Evolutionary conservation across 2,888 invertebrate species (phyloP), one percentile per base, ranked within the genome.

Genomic region (Sarcophaga variegata): DNA sequence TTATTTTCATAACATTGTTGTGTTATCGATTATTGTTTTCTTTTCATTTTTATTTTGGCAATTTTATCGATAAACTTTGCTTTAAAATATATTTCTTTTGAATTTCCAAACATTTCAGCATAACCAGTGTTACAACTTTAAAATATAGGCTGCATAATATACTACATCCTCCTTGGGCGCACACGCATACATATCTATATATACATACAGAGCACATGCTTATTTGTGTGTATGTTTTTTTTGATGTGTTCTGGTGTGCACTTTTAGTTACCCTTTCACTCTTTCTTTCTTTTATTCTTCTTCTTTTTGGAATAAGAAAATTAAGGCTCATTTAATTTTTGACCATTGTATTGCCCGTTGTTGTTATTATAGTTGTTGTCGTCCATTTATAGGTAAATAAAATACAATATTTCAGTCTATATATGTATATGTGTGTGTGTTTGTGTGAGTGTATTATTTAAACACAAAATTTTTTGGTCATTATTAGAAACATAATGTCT

Each of bases 311-410:
- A 37, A 37, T 25, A 69, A 75, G 63, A 25, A 79, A 84, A 84
- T 84, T 80, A 80, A 70, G 59, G 75, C 70, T 80, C 83, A 75
- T 84, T 80, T 77, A 47, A 64, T 5, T 59, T 67, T 47, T 37
- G 37, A 10, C 10, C 37, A 37, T 37, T 37, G 37, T 8, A 37
- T 8, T 10, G 10, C 10, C 8, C 10, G 2, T 10, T 37, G 37
- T 37, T 8, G 3, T 64, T 74, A 64, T 83, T 67, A 25, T 75
- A 74, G 17, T 27, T 74, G n/a, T 62, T 76, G 69, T 49, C 3
- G 10, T n/a, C 2, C 25, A 25, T 20, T 54, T 72, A 20, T 60
- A 66, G 4, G 25, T 25, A 63, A 59, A 45, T 10, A 37, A 37
- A 37, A 37, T 37, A 10, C 37, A 37, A 8, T 37, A 37, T 10